Evolutionary conservation across 2,888 invertebrate genomes (phyloP).

Genomic region (Macrostomum cliftonense): DNA sequence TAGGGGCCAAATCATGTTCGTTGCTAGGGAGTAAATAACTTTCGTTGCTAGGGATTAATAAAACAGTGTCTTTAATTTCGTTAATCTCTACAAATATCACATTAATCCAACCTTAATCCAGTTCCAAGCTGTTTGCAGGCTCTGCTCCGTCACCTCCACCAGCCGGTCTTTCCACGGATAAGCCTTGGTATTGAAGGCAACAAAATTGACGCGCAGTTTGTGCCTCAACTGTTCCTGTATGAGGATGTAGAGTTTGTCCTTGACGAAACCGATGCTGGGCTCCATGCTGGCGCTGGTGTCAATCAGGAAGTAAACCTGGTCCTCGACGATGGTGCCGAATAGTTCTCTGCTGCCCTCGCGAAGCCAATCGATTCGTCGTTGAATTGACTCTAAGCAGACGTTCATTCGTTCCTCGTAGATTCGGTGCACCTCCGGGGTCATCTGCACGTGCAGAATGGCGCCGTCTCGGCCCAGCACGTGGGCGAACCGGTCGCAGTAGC

Average conservation of each 20-base stretch:
- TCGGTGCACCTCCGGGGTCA: conserved; percentile 34
- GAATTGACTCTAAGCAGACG: conserved; percentile 22
- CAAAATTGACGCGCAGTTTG: conserved; percentile 34
- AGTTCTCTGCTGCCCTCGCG: conserved; percentile 34
- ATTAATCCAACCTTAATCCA: conserved; percentile 12
- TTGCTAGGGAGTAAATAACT: too few species aligned
- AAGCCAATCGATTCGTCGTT: conserved; percentile 35
- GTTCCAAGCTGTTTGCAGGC: conserved; percentile 24
- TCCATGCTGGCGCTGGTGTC: conserved; percentile 36
- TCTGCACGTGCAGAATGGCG: conserved; percentile 32
- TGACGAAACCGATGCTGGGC: conserved; percentile 32
- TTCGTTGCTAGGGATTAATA: too few species aligned
- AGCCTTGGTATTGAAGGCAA: conserved; percentile 28
- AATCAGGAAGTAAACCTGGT: conserved; percentile 31
- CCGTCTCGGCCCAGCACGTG: conserved; percentile 36
- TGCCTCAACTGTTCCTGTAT: conserved; percentile 38
- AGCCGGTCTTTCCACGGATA: conserved; percentile 30
- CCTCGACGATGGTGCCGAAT: conserved; percentile 37
- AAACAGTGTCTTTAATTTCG: too few species aligned
- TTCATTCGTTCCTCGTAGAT: conserved; percentile 27
- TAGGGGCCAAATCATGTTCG: too few species aligned
- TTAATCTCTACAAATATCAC: too few species aligned
- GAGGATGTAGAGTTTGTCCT: conserved; percentile 31
- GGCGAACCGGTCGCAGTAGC: conserved; percentile 35
- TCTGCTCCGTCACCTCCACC: conserved; percentile 30